phyloP scores from a whole-genome alignment of 2,888 invertebrate genomes.

The Nemurella pictetii region DNA sequence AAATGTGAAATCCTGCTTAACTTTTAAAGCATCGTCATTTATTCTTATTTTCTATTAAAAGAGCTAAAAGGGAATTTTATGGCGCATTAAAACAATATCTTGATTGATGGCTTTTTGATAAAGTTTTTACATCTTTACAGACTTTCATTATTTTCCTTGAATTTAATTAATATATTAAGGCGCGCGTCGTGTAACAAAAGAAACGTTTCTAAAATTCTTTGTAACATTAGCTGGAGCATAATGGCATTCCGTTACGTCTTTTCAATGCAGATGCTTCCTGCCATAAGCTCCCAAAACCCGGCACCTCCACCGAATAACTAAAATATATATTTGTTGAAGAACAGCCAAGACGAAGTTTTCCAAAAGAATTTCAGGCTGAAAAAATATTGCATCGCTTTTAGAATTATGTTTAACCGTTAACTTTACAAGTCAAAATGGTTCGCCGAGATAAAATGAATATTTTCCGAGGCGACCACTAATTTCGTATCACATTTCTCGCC shows the following conservation, averaged over 20 bases:
- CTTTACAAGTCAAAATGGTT: too few species aligned
- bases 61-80: background rate
- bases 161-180: background rate
- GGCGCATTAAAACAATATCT: background rate
- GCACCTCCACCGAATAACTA: too few species aligned
- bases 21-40: background rate
- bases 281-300: too few species aligned
- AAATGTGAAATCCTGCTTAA: background rate
- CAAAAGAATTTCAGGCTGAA: too few species aligned
- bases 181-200: background rate
- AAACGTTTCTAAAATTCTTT: background rate
- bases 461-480: background rate
- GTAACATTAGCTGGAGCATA: background rate
- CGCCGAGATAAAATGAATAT: too few species aligned
- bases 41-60: background rate
- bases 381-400: too few species aligned
- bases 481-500: background rate
- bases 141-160: background rate
- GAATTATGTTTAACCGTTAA: too few species aligned
- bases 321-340: too few species aligned
- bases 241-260: too few species aligned
- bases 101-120: background rate
- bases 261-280: too few species aligned
- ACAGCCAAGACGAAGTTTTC: too few species aligned
- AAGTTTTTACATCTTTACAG: background rate